These are phyloP conservation scores for Galagoides demidoff DNA, from an alignment of 2,797 vertebrate genomes.

Conservation along the genomic window DNA sequence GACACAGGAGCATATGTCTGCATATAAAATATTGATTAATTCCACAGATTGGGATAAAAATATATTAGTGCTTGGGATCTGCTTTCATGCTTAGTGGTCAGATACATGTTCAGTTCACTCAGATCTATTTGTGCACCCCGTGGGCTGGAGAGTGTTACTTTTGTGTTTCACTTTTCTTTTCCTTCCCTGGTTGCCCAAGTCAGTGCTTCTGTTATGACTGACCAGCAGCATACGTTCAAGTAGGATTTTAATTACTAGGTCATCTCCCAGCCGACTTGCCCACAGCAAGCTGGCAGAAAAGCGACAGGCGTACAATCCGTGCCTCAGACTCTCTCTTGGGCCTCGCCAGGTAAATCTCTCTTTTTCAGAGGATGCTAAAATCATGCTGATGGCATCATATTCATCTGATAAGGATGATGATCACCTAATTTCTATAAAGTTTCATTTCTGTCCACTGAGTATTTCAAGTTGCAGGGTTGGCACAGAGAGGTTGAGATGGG, in stretches of 20 bases:
- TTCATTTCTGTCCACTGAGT: constrained; percentile 80
- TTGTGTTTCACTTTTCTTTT: constrained; percentile 70
- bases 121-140: constrained; percentile 58
- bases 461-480: constrained; percentile 80
- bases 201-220: constrained; percentile 50
- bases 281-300: neutral
- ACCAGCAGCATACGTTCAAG: constrained; percentile 11
- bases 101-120: neutral
- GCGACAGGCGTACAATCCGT: neutral
- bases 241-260: constrained; percentile 61
- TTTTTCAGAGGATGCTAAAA: constrained; percentile 65
- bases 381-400: constrained; percentile 70
- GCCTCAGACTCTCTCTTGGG: neutral
- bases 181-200: constrained; percentile 56
- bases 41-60: constrained; percentile 66
- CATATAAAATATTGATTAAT: constrained; percentile 65
- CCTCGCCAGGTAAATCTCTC: constrained; percentile 61
- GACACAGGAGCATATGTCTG: neutral
- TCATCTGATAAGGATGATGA: constrained; percentile 78
- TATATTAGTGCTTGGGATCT: constrained; percentile 57
- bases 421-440: constrained; percentile 81
- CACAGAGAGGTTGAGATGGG: constrained; percentile 69
- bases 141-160: constrained; percentile 57
- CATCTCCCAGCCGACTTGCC: constrained; percentile 22
- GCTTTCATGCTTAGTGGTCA: constrained; percentile 72